Conservation (phyloP, 1,140 invertebrate species). For the Drosophila kurseongensis region DNA sequence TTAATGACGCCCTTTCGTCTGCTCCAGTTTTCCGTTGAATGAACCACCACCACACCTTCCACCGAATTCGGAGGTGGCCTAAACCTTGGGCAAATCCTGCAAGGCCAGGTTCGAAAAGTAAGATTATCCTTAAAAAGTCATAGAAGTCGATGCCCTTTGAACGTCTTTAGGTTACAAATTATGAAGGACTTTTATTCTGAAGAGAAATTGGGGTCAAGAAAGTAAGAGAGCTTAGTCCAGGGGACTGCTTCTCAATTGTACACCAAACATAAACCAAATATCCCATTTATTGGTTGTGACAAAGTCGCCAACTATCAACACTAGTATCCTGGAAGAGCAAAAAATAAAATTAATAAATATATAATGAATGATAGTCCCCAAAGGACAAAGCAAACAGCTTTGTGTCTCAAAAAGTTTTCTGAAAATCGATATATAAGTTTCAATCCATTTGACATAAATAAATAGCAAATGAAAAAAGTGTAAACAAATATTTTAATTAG, state of each 20-base stretch:
- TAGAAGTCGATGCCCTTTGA: slow-evolving; percentile 1
- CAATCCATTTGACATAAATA: slow-evolving; percentile 57
- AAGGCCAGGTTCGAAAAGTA: slow-evolving; percentile 4
- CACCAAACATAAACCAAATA: not conserved
- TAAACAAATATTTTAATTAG: not conserved
- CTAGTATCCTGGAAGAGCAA: not conserved
- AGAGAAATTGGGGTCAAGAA: not conserved
- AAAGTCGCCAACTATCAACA: not conserved
- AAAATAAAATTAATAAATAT: slow-evolving; percentile 70
- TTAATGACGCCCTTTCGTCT: slow-evolving; percentile 52
- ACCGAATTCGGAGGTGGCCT: not conserved
- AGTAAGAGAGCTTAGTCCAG: not conserved
- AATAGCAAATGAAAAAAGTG: slow-evolving; percentile 5
- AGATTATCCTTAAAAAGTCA: slow-evolving; percentile 15
- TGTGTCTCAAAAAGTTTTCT: not conserved
- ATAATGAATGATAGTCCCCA: slow-evolving; percentile 34
- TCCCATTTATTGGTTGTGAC: slow-evolving; percentile 1
- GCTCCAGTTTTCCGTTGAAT: not conserved
- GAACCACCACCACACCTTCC: slow-evolving; percentile 5
- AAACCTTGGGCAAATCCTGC: slow-evolving; percentile 17
- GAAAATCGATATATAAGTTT: slow-evolving; percentile 64
- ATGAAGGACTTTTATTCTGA: not conserved
- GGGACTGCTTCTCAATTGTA: not conserved
- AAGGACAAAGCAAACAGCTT: not conserved
- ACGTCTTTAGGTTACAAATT: not conserved